phyloP scores from a whole-genome alignment of 2,113 vertebrate genomes.

The Trachemys scripta region DNA sequence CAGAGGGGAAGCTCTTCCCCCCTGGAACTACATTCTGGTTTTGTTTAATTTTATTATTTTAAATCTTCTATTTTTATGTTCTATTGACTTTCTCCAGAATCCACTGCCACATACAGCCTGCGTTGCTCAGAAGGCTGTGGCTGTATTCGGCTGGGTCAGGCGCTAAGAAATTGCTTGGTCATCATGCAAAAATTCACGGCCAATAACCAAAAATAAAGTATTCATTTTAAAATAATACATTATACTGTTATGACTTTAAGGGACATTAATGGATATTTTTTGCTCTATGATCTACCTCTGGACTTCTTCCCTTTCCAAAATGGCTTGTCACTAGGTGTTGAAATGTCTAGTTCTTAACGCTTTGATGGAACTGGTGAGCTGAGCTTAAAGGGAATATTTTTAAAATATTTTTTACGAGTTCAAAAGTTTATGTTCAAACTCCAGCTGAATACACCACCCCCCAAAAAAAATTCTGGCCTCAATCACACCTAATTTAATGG shows the following conservation, averaged over 20 bases:
- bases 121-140: background rate
- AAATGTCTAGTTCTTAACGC: constrained; percentile 44
- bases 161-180: constrained; percentile 44
- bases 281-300: constrained; percentile 53
- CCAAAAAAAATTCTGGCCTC: background rate
- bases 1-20: background rate
- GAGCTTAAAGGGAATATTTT: constrained; percentile 20
- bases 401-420: constrained; percentile 27
- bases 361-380: constrained; percentile 44
- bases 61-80: background rate
- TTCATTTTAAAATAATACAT: constrained; percentile 56
- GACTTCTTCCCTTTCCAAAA: constrained; percentile 55
- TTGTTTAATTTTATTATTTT: background rate
- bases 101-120: background rate
- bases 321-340: constrained; percentile 59
- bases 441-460: background rate
- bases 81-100: background rate
- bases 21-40: background rate
- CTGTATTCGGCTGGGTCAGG: constrained; percentile 58
- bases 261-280: constrained; percentile 62
- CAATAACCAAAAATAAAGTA: constrained; percentile 60
- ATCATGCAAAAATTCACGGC: constrained; percentile 57
- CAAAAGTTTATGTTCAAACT: background rate
- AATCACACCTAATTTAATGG: background rate
- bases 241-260: constrained; percentile 49